These are phyloP conservation scores for Chaenocephalus aceratus DNA, from an alignment of 2,113 vertebrate species.

Conservation along the genomic window DNA sequence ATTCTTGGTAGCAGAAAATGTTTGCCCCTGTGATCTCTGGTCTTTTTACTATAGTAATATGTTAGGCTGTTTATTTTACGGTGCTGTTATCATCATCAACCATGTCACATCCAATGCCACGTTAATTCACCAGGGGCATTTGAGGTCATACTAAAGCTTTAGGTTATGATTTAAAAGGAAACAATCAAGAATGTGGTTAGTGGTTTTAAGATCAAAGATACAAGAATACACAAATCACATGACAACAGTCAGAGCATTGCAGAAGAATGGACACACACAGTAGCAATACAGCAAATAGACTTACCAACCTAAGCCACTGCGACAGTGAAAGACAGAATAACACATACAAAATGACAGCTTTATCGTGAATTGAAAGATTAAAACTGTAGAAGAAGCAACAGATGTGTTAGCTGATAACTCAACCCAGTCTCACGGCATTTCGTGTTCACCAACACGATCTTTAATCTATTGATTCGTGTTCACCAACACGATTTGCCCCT, in stretches of 20 bases:
- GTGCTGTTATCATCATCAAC: background rate
- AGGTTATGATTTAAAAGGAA: background rate
- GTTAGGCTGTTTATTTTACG: background rate
- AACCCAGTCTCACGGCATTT: too few species aligned
- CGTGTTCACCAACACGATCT: too few species aligned
- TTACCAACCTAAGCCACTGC: constrained; percentile 6
- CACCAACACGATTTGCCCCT: too few species aligned
- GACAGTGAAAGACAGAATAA: constrained; percentile 42
- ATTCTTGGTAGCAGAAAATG: background rate
- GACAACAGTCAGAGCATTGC: background rate
- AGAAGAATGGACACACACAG: background rate
- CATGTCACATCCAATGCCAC: background rate
- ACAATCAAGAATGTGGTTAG: background rate
- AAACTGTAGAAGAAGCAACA: constrained; percentile 11
- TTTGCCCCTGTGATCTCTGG: background rate
- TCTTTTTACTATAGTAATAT: background rate
- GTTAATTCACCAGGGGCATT: background rate
- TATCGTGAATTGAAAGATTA: constrained; percentile 18
- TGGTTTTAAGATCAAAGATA: background rate
- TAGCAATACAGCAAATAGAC: background rate
- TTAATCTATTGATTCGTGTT: too few species aligned
- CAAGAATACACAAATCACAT: background rate
- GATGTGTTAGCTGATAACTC: constrained; percentile 4
- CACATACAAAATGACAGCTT: constrained; percentile 25
- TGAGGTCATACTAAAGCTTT: background rate